Evolutionary conservation across 23 tunicate genomes (phyloP).

Genomic region (Trididemnum nubilum): DNA sequence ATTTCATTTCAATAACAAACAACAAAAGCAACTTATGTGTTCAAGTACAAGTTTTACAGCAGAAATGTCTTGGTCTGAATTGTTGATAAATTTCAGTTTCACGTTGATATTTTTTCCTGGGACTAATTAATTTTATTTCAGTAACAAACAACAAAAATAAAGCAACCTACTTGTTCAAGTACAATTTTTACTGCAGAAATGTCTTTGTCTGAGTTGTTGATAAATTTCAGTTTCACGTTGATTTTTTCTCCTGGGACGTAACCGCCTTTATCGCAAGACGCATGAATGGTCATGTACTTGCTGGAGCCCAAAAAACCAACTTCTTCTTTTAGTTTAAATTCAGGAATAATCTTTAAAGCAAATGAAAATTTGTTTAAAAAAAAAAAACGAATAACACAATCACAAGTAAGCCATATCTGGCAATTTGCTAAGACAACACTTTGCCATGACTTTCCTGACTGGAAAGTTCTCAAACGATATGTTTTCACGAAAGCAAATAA

Average conservation of each 20-base stretch:
- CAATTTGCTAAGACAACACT: too few species aligned
- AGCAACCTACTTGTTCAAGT: conserved; percentile 18
- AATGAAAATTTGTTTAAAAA: too few species aligned
- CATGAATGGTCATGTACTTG: conserved; percentile 1
- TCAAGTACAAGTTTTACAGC: conserved; percentile 1
- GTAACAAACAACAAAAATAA: neutral
- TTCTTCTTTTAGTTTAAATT: neutral
- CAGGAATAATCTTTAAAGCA: too few species aligned
- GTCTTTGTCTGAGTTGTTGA: conserved; percentile 19
- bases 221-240: neutral
- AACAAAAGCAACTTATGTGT: conserved; percentile 4
- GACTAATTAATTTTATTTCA: too few species aligned
- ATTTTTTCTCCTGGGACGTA: conserved; percentile 31
- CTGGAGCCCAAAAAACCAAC: conserved; percentile 8
- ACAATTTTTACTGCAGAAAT: conserved; percentile 6
- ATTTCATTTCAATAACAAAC: too few species aligned
- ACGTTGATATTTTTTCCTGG: conserved; percentile 23
- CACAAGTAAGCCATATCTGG: too few species aligned
- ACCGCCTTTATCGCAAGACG: conserved; percentile 34
- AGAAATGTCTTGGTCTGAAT: conserved; percentile 19
- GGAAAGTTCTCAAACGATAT: too few species aligned
- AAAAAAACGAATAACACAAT: too few species aligned
- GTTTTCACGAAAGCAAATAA: too few species aligned
- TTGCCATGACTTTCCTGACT: too few species aligned
- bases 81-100: neutral